Conservation (phyloP, 1,140 invertebrate species). For the Calephelis nemesis region DNA sequence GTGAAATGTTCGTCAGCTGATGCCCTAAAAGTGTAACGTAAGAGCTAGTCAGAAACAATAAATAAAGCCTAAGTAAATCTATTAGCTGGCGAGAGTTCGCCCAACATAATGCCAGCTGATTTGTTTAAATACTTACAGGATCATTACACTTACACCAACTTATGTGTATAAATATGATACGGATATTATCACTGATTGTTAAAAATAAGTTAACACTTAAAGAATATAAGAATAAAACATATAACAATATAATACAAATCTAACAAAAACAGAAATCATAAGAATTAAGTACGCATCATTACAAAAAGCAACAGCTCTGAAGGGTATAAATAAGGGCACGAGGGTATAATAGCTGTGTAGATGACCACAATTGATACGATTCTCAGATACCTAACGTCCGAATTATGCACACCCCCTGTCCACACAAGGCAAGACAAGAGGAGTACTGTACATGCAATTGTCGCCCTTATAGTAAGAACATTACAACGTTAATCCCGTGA, state of each 20-base stretch:
- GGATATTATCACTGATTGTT: too few species aligned
- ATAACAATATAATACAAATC: too few species aligned
- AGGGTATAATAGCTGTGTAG: conserved; percentile 13
- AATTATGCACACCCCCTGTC: conserved; percentile 13
- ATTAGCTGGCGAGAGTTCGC: not conserved
- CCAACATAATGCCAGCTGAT: not conserved
- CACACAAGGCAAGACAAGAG: conserved; percentile 7
- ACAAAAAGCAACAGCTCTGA: conserved; percentile 4
- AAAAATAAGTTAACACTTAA: too few species aligned
- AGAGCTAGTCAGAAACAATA: not conserved
- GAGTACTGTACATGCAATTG: not conserved
- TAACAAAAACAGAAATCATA: too few species aligned
- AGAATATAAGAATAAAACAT: too few species aligned
- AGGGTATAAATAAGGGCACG: conserved; percentile 9
- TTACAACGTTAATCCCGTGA: not conserved
- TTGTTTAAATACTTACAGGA: not conserved
- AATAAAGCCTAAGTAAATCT: not conserved
- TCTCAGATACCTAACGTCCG: conserved; percentile 14
- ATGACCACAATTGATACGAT: conserved; percentile 18
- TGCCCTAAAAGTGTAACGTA: not conserved
- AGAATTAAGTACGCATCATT: not conserved
- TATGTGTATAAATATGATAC: too few species aligned
- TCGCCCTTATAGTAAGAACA: not conserved
- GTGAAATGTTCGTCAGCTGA: not conserved
- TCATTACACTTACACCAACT: not conserved